Conservation (phyloP, 1,140 invertebrate genomes). For the Heliconius melpomene region DNA sequence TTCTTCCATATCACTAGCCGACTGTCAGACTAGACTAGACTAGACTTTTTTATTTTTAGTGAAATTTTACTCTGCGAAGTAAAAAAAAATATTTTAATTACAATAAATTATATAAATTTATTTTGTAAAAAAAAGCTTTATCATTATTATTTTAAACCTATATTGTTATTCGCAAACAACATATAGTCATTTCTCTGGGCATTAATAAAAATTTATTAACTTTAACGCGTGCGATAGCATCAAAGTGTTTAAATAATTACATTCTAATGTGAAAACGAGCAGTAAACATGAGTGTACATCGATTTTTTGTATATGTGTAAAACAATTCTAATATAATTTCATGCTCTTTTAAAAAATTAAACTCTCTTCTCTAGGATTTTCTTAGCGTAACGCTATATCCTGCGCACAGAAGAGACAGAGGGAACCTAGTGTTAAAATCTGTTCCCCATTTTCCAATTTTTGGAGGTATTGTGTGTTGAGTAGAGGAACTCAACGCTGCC, state of each 20-base stretch:
- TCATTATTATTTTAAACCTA: background rate
- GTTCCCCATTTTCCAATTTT: too few relatives aligned
- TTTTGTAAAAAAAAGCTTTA: background rate
- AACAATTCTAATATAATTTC: background rate
- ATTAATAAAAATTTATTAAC: conserved; percentile 11
- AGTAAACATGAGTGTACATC: conserved; percentile 8
- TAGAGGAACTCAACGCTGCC: too few relatives aligned
- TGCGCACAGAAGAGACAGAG: too few relatives aligned
- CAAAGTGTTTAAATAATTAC: conserved; percentile 17
- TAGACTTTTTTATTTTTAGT: too few relatives aligned
- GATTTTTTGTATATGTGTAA: background rate
- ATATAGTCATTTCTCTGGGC: background rate
- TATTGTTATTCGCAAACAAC: background rate
- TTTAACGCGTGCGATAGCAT: conserved; percentile 18
- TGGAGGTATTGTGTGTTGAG: too few relatives aligned
- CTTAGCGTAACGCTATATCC: too few relatives aligned
- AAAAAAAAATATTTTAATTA: background rate
- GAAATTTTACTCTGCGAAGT: background rate
- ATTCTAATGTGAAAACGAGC: conserved; percentile 23
- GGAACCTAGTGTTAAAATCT: too few relatives aligned
- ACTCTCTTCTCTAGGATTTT: background rate
- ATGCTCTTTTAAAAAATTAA: background rate
- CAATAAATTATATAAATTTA: background rate
- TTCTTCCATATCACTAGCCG: background rate
- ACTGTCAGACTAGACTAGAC: too few relatives aligned